Percentiles rank a stretch among this genome's conserved stretches.
Conservation (phyloP, 2,888 invertebrate genomes). For the Ephialtes manifestator region DNA sequence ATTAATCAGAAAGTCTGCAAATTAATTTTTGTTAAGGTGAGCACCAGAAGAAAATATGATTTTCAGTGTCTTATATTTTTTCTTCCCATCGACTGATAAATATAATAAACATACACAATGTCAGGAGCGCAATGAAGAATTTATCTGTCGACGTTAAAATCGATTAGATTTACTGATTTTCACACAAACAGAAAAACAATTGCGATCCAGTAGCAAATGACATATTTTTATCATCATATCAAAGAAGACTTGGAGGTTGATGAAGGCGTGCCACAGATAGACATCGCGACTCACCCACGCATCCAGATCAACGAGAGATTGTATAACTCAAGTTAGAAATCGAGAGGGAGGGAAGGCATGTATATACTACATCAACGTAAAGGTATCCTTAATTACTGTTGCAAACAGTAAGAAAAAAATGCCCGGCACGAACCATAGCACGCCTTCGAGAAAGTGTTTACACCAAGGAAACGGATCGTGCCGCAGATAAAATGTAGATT, state of each 20-base stretch:
- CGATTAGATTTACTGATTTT: no score
- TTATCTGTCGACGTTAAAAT: no score
- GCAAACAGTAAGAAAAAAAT: conserved; percentile 21
- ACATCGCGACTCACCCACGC: conserved; percentile 11
- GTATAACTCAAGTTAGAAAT: conserved; percentile 15
- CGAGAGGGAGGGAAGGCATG: not conserved
- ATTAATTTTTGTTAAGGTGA: no score
- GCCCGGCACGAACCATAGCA: not conserved
- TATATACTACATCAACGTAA: not conserved
- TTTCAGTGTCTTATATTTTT: no score
- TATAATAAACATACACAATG: no score
- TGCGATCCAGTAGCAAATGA: not conserved
- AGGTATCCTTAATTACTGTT: conserved; percentile 25
- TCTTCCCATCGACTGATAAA: no score
- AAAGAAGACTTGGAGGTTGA: conserved; percentile 4
- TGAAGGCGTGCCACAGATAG: not conserved
- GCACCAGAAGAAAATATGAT: no score
- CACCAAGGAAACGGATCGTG: conserved; percentile 23
- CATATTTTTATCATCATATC: no score
- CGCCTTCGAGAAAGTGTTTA: conserved; percentile 17
- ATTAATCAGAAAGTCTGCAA: no score
- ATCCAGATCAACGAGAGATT: conserved; percentile 14
- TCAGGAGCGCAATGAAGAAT: no score
- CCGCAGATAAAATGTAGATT: conserved; percentile 69
- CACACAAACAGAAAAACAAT: not conserved